Evolutionary conservation across 2,797 vertebrate species (phyloP).

Genomic region (Paramormyrops hopkinsi): DNA sequence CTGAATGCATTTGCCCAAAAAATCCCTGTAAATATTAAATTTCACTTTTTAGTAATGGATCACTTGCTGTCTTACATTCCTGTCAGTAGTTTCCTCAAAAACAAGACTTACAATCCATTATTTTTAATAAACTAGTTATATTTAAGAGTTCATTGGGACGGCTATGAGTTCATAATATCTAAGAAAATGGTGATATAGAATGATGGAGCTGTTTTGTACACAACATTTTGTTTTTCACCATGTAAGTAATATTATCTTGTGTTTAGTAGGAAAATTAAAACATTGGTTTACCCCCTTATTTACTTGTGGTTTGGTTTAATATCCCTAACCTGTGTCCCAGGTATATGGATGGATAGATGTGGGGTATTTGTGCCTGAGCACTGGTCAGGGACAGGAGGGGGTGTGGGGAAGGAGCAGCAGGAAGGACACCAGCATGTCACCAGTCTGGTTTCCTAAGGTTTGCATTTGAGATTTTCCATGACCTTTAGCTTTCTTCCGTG

Average conservation of each 20-base stretch:
- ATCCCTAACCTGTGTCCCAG: background rate
- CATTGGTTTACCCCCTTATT: background rate
- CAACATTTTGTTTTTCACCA: background rate
- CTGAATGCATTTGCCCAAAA: background rate
- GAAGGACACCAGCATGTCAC: background rate
- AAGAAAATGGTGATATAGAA: background rate
- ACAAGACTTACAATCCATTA: background rate
- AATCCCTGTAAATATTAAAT: background rate
- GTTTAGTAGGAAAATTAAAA: background rate
- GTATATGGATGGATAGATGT: background rate
- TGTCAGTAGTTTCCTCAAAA: background rate
- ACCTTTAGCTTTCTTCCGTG: background rate
- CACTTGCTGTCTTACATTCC: background rate
- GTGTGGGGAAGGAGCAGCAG: background rate
- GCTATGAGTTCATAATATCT: background rate
- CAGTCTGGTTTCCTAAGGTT: background rate
- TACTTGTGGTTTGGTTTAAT: background rate
- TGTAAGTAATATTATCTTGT: background rate
- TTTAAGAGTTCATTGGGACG: background rate
- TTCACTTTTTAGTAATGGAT: background rate
- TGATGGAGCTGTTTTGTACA: background rate
- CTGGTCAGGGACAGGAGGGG: background rate
- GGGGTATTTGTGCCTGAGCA: background rate
- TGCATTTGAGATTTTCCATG: background rate
- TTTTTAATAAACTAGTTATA: background rate